Conservation (phyloP, 2,888 invertebrate genomes). For the Rhagophthalmus giganteus region DNA sequence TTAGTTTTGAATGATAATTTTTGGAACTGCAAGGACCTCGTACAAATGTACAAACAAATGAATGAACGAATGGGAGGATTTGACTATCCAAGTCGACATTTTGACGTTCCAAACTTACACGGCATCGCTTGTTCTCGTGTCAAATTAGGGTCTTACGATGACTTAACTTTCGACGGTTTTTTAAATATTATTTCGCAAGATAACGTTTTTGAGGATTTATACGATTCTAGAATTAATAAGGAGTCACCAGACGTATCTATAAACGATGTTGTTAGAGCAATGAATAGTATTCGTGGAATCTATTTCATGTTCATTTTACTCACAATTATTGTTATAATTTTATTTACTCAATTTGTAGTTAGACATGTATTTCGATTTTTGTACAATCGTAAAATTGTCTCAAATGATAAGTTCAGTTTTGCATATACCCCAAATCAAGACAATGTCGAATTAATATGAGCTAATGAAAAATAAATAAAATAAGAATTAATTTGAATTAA, state of each 20-base stretch:
- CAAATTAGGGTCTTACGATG: slow-evolving; percentile 7
- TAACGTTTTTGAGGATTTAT: slow-evolving; percentile 16
- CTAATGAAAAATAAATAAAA: too few species aligned
- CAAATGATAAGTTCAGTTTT: slow-evolving; percentile 9
- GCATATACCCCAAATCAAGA: slow-evolving; percentile 6
- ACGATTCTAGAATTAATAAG: slow-evolving; percentile 7
- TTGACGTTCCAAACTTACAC: slow-evolving; percentile 23
- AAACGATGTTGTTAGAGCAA: neutral
- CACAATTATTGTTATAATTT: slow-evolving; percentile 10
- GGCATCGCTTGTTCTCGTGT: slow-evolving; percentile 19
- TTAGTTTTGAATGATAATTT: slow-evolving; percentile 24
- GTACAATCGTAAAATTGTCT: slow-evolving; percentile 3
- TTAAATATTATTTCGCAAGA: slow-evolving; percentile 14
- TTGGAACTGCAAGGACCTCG: slow-evolving; percentile 19
- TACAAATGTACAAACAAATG: slow-evolving; percentile 18
- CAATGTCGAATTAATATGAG: too few species aligned
- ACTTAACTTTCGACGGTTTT: slow-evolving; percentile 17
- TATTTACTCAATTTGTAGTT: slow-evolving; percentile 12
- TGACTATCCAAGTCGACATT: slow-evolving; percentile 8
- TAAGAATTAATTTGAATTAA: too few species aligned
- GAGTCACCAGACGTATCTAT: neutral
- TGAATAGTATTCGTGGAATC: slow-evolving; percentile 4
- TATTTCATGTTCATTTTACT: slow-evolving; percentile 12
- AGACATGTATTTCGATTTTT: slow-evolving; percentile 4
- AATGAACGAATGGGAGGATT: slow-evolving; percentile 14